Evolutionary conservation across 2,113 vertebrate species (phyloP).

Genomic region (Leuciscus idus): DNA sequence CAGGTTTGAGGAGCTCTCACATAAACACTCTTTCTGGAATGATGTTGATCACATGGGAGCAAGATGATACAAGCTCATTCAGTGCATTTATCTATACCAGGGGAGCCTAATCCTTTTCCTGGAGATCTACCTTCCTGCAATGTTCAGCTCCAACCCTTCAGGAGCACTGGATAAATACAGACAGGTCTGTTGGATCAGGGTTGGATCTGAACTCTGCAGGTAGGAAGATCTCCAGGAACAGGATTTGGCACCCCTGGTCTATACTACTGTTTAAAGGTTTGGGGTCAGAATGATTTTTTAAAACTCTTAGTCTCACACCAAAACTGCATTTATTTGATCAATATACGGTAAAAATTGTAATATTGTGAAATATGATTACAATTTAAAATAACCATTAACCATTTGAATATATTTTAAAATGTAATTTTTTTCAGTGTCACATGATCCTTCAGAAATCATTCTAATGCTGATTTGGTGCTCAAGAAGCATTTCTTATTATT

Average conservation of each 20-base stretch:
- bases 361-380: neutral
- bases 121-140: no score
- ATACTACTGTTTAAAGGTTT: neutral
- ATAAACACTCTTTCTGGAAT: neutral
- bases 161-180: no score
- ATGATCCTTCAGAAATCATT: no score
- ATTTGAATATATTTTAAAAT: neutral
- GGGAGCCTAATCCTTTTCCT: no score
- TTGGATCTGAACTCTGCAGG: no score
- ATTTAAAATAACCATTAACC: neutral
- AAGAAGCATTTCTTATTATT: neutral
- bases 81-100: neutral
- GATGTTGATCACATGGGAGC: neutral
- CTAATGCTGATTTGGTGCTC: no score
- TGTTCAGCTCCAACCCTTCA: no score
- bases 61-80: neutral
- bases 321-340: neutral
- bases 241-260: no score
- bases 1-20: slow-evolving; percentile 76
- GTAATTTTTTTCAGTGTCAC: neutral
- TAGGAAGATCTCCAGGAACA: no score
- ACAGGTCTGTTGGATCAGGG: no score
- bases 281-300: neutral
- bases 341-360: neutral
- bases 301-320: neutral